Evolutionary conservation across 2,113 vertebrate species (phyloP).

Genomic region (Zosterops japonicus): DNA sequence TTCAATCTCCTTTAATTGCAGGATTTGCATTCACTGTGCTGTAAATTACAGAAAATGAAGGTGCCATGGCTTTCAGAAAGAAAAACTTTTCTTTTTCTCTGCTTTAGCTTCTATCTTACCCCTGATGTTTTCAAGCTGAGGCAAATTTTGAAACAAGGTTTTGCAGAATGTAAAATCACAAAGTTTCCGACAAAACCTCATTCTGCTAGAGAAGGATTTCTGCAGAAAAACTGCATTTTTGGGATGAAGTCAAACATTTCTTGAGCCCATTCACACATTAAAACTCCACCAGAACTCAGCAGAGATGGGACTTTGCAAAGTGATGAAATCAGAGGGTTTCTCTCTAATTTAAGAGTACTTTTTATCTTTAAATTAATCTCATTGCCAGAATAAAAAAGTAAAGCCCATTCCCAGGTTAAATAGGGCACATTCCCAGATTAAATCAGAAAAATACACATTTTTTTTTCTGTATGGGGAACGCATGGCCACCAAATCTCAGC

Average conservation of each 20-base stretch:
- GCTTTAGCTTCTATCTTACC: not conserved
- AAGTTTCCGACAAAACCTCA: not conserved
- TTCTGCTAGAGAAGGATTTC: not conserved
- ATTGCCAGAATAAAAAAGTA: not conserved
- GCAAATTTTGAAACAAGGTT: not conserved
- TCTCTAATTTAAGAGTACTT: not conserved
- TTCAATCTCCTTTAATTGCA: not conserved
- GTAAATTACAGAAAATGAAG: rapidly evolving
- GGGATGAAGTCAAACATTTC: not conserved
- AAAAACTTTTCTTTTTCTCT: not conserved
- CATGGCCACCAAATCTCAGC: not conserved
- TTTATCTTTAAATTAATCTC: not conserved
- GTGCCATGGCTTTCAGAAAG: rapidly evolving
- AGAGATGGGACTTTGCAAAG: not conserved
- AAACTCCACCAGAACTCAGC: not conserved
- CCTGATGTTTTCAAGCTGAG: not conserved
- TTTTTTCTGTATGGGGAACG: not conserved
- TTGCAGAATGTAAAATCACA: not conserved
- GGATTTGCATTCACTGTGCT: not conserved
- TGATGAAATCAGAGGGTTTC: not conserved
- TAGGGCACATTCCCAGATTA: no score
- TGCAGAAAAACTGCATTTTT: not conserved
- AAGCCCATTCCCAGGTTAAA: not conserved
- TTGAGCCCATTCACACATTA: not conserved
- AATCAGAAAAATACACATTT: rapidly evolving